Evolutionary conservation across 2,888 invertebrate genomes (phyloP), one percentile per base, ranked within the genome.

Genomic region (Diaperis boleti): DNA sequence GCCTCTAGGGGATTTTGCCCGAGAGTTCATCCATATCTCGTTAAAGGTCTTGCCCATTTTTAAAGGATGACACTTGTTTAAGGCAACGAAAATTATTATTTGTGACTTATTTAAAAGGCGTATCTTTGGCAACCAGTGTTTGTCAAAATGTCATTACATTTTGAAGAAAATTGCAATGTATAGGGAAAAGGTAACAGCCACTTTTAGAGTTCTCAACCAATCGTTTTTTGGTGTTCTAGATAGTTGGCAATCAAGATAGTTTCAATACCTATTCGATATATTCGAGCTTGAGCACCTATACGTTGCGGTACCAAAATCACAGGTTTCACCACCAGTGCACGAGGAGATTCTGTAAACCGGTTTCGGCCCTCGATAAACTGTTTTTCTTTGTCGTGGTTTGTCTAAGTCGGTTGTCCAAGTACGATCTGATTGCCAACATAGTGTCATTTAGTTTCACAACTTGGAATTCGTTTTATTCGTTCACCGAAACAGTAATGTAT

Each of bases 91-190:
- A 39, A 15, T 29, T 45, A 15, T 13, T 15, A 8, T 1, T 29
- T 29, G 47, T 33, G 10, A 31, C n/a, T n/a, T n/a, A n/a, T n/a
- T n/a, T n/a, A n/a, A n/a, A n/a, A n/a, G n/a, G n/a, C n/a, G n/a
- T 31, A 33, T 11, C 15, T n/a, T 47, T 47, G 29, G 35, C 17
- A 17, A 49, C 49, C 1, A 15, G n/a, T 7, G n/a, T 18, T 5
- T 39, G 52, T 52, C 52, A 39, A 22, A n/a, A n/a, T 54, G 54
- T 54, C 49, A 35, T 18, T 18, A 54, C 54, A 10, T 39, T 35
- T 31, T 14, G 26, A 52, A 52, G 31, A 41, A 54, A 54, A 29
- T 54, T 41, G 54, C 26, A 31, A 54, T 54, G 54, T 54, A 41
- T 29, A 41, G 11, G 17, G 26, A 13, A 18, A 31, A 31, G 54